Evolutionary conservation across 1,140 invertebrate species (phyloP).

Genomic region (Goniozus legneri): DNA sequence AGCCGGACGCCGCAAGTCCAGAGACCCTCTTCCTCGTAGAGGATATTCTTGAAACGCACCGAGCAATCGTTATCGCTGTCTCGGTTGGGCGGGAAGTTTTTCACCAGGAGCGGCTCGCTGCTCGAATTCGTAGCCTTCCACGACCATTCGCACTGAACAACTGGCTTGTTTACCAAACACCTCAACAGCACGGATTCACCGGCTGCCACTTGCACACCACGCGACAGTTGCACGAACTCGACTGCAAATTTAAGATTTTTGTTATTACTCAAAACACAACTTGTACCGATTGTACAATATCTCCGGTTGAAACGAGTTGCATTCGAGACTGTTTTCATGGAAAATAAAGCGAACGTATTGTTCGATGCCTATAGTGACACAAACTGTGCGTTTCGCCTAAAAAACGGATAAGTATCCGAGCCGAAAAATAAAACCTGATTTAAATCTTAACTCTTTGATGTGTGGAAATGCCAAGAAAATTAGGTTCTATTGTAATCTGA

Average conservation of each 20-base stretch:
- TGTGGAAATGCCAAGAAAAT: too few species aligned
- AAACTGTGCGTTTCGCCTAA: too few species aligned
- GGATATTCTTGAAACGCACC: constrained; percentile 46
- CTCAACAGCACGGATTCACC: constrained; percentile 47
- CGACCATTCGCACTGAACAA: constrained; percentile 50
- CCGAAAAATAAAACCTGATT: too few species aligned
- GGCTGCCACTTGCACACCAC: constrained; percentile 45
- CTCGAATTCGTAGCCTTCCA: constrained; percentile 45
- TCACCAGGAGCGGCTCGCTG: constrained; percentile 38
- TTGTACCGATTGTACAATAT: background rate
- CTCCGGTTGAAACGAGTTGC: too few species aligned
- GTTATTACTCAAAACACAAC: too few species aligned
- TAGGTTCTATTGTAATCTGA: too few species aligned
- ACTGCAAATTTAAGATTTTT: constrained; percentile 41
- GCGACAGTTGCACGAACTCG: constrained; percentile 49
- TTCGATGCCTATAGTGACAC: too few species aligned
- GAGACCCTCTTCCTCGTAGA: constrained; percentile 49
- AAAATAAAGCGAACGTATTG: too few species aligned
- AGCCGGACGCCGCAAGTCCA: constrained; percentile 51
- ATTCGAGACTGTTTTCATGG: too few species aligned
- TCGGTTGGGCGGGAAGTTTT: constrained; percentile 43
- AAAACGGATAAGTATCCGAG: too few species aligned
- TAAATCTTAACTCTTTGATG: too few species aligned
- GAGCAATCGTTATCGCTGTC: constrained; percentile 50
- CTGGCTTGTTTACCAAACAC: constrained; percentile 48